Evolutionary conservation across 2,888 invertebrate genomes (phyloP).

Genomic region (Pseudococcus longispinus): DNA sequence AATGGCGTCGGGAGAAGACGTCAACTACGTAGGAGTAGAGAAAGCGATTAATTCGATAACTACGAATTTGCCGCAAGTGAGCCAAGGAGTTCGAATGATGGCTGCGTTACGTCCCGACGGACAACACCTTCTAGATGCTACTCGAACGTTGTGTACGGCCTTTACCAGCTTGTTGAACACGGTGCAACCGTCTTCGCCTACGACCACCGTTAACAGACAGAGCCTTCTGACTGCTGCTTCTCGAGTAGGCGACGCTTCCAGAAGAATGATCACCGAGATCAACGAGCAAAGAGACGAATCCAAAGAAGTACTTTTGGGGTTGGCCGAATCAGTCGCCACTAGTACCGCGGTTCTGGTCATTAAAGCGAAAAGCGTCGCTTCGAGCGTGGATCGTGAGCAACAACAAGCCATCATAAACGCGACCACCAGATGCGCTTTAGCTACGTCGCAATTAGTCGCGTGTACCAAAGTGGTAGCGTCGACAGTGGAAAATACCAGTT

Average conservation of each 20-base stretch:
- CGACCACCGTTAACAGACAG: constrained; percentile 68
- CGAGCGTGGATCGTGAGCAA: constrained; percentile 80
- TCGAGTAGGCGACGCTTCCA: constrained; percentile 94
- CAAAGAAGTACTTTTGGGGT: constrained; percentile 87
- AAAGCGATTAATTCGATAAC: constrained; percentile 98
- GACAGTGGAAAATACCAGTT: constrained; percentile 79
- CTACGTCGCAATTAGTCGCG: constrained; percentile 96
- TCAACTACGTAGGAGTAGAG: constrained; percentile 94
- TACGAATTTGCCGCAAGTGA: constrained; percentile 94
- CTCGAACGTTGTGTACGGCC: constrained; percentile 88
- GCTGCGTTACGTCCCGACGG: constrained; percentile 93
- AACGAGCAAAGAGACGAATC: constrained; percentile 86
- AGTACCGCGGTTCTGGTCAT: constrained; percentile 95
- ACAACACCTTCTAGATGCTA: constrained; percentile 87
- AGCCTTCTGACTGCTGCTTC: constrained; percentile 94
- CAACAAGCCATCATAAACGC: constrained; percentile 92
- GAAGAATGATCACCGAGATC: constrained; percentile 89
- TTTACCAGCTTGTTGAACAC: constrained; percentile 94
- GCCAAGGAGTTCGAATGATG: constrained; percentile 89
- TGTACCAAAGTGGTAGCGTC: constrained; percentile 94
- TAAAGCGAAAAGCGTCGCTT: constrained; percentile 95
- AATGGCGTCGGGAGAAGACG: constrained; percentile 87
- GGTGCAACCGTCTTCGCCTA: constrained; percentile 70
- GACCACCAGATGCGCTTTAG: constrained; percentile 93
- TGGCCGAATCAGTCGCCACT: constrained; percentile 97